Evolutionary conservation across 2,797 vertebrate genomes (phyloP).

Genomic region (Poecilia wingei): DNA sequence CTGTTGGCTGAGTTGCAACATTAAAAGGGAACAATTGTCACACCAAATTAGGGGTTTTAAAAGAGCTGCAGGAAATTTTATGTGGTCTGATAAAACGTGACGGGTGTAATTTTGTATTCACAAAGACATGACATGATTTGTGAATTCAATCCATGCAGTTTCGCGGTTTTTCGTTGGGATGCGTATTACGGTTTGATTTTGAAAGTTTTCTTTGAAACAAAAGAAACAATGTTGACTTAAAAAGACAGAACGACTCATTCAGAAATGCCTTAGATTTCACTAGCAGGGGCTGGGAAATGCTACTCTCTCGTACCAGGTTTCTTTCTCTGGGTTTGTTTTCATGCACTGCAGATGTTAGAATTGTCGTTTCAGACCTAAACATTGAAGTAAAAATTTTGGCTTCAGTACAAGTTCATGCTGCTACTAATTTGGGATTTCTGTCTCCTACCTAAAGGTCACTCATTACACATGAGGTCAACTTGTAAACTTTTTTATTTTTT

Average conservation of each 20-base stretch:
- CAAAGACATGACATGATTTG: background rate
- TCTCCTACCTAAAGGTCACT: conserved; percentile 48
- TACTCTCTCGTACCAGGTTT: conserved; percentile 38
- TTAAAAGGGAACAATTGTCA: conserved; percentile 69
- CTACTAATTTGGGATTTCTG: conserved; percentile 69
- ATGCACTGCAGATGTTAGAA: conserved; percentile 54
- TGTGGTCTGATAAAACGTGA: conserved; percentile 10
- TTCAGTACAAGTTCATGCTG: conserved; percentile 56
- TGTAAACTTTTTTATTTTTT: conserved; percentile 24
- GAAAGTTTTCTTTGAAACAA: conserved; percentile 10
- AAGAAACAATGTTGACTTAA: conserved; percentile 17
- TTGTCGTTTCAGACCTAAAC: conserved; percentile 30
- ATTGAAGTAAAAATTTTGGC: conserved; percentile 42
- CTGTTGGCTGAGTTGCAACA: conserved; percentile 23
- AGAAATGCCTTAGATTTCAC: conserved; percentile 72
- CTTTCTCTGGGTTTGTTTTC: conserved; percentile 44
- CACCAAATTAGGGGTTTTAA: conserved; percentile 45
- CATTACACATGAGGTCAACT: conserved; percentile 37
- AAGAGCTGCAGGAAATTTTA: conserved; percentile 31
- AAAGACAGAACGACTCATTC: conserved; percentile 49
- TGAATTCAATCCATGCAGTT: conserved; percentile 26
- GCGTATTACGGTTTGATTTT: conserved; percentile 26
- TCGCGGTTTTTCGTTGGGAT: background rate
- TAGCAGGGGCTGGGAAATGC: conserved; percentile 48
- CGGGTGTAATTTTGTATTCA: conserved; percentile 2